These are phyloP conservation scores for Chrysina gloriosa DNA, from an alignment of 2,888 invertebrate species.

Conservation along the genomic window DNA sequence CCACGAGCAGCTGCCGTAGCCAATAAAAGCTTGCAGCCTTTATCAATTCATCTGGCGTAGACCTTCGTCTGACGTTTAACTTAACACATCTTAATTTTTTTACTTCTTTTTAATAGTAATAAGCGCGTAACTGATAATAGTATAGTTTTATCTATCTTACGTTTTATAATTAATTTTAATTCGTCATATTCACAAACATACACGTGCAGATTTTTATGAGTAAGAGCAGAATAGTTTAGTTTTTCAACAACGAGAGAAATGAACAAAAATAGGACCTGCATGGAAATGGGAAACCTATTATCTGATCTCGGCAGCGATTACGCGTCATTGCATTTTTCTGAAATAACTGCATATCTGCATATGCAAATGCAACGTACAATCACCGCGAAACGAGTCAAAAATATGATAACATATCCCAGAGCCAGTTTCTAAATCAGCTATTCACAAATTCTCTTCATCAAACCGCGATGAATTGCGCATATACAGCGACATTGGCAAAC, in stretches of 20 bases:
- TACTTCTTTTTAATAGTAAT: too few species aligned
- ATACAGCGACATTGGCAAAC: neutral
- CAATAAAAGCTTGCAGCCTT: too few species aligned
- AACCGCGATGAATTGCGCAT: conserved; percentile 8
- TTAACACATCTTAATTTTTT: too few species aligned
- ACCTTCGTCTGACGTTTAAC: too few species aligned
- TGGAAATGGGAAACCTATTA: conserved; percentile 49
- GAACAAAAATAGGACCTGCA: conserved; percentile 18
- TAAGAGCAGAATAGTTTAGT: conserved; percentile 2
- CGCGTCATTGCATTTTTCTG: conserved; percentile 49
- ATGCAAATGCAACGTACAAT: conserved; percentile 51
- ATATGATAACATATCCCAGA: conserved; percentile 49
- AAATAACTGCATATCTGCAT: conserved; percentile 52
- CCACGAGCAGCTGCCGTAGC: too few species aligned
- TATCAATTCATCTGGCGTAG: too few species aligned
- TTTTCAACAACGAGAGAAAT: neutral
- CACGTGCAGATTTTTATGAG: too few species aligned
- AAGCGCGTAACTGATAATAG: too few species aligned
- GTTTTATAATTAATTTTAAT: too few species aligned
- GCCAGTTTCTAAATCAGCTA: conserved; percentile 48
- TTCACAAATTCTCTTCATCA: conserved; percentile 45
- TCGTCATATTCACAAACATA: too few species aligned
- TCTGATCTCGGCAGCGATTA: conserved; percentile 49
- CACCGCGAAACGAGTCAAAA: conserved; percentile 44
- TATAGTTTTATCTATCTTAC: too few species aligned